Base-by-base conservation (phyloP, 2,888 invertebrate species). In the Ormyrus thymus region DNA sequence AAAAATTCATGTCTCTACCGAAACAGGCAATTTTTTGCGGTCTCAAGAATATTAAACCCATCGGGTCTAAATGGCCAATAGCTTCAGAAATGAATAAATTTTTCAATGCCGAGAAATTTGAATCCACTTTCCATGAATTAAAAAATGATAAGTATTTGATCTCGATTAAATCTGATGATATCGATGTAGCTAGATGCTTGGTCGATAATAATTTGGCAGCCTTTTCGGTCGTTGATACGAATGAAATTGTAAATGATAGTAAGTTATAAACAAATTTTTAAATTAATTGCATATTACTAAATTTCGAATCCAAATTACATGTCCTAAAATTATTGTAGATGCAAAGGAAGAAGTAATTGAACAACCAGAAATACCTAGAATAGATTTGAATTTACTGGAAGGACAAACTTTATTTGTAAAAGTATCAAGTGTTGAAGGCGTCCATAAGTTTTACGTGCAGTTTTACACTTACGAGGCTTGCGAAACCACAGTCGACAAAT, bases 11-110 rank as follows among this genome's bases (percentile, higher is more conserved):
- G 88, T 91, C 91, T 5, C 87, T 95, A 29, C 95, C 96, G 0
- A 93, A 92, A 71, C 94, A 95, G 92, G 95, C 95, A 0, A 90
- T 95, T 0, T 92, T 92, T 70, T 96, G 96, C 86, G 91, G 93
- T 0, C 89, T 96, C 70, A 90, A 91, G 53, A 93, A 93, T 53
- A 92, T 95, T 1, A 87, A 91, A 29, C 93, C 94, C 29, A 29
- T 29, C 29, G 92, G 91, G 6, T 92, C 92, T 0, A 90, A 89
- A 78, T 95, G 95, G 95, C 91, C 92, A 9, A 83, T 85, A 55
- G 79, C 79, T 50, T 88, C 91, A 0, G 91, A 90, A 61, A 92
- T 93, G 71, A 92, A 93, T 79, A 88, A 91, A n/a, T 53, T 76
- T 43, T 94, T 95, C 85, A 92, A 93, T 83, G 92, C 92, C 50